phyloP scores from a whole-genome alignment of 2,797 vertebrate species.

The Cyclura pinguis region DNA sequence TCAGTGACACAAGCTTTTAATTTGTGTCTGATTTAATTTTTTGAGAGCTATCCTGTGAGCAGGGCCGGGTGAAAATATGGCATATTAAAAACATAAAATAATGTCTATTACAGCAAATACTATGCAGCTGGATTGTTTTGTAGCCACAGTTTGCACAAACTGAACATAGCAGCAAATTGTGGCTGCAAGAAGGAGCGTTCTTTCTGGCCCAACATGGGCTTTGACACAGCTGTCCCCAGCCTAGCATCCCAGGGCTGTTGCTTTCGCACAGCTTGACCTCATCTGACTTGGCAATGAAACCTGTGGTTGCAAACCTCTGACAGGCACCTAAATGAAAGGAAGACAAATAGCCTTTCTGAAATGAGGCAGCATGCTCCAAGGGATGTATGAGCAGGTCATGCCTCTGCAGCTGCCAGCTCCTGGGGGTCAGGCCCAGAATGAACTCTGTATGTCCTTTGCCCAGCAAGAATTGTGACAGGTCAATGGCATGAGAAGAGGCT shows the following conservation, averaged over 20 bases:
- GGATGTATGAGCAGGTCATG: neutral
- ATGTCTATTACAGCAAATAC: neutral
- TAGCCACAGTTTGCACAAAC: no score
- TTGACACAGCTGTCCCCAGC: neutral
- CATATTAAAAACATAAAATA: no score
- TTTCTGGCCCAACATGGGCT: neutral
- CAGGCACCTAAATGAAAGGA: neutral
- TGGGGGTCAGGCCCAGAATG: neutral
- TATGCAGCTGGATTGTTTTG: neutral
- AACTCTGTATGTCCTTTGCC: neutral
- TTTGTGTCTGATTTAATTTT: no score
- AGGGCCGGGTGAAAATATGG: no score
- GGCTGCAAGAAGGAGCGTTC: no score
- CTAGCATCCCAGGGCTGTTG: neutral
- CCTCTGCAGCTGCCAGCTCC: neutral
- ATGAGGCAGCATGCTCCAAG: neutral
- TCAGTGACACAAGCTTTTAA: no score
- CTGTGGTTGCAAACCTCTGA: neutral
- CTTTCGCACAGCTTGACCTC: neutral
- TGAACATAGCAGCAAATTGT: neutral
- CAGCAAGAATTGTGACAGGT: conserved; percentile 13
- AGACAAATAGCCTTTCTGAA: conserved; percentile 23
- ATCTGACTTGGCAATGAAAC: neutral
- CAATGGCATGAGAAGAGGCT: neutral
- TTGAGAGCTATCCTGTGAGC: no score